A percentile compares a stretch with the other conserved stretches of the same genome.
These are phyloP conservation scores for Timema podura DNA, from an alignment of 2,888 invertebrate genomes.

Conservation along the genomic window DNA sequence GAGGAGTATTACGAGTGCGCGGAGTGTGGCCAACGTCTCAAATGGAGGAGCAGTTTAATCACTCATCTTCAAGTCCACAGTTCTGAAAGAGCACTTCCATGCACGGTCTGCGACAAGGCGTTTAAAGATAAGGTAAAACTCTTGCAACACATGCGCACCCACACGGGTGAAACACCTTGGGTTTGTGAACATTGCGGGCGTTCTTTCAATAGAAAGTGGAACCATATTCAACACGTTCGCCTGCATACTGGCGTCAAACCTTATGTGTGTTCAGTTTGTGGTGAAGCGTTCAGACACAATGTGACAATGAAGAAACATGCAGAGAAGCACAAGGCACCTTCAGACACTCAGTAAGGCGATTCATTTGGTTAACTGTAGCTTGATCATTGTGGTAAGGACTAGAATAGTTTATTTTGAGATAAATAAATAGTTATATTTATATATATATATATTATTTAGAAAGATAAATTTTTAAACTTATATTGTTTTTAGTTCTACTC, in stretches of 20 bases:
- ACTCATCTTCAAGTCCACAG: conserved; percentile 20
- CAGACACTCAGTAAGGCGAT: too few relatives aligned
- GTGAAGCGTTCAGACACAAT: conserved; percentile 22
- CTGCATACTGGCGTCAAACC: conserved; percentile 20
- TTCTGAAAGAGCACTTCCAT: conserved; percentile 14
- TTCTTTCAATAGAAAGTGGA: conserved; percentile 19
- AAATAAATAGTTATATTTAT: too few relatives aligned
- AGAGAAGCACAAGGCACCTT: neutral
- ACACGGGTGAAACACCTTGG: conserved; percentile 21
- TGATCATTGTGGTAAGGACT: too few relatives aligned
- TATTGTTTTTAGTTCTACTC: too few relatives aligned
- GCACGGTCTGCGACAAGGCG: conserved; percentile 19
- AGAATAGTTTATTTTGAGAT: too few relatives aligned
- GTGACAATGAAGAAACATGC: conserved; percentile 21
- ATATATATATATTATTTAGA: too few relatives aligned
- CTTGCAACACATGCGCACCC: conserved; percentile 18
- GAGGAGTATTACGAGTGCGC: conserved; percentile 18
- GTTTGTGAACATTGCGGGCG: conserved; percentile 16
- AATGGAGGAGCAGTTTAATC: conserved; percentile 9
- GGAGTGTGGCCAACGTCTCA: conserved; percentile 13
- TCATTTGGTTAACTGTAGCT: too few relatives aligned
- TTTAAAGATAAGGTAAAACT: conserved; percentile 22
- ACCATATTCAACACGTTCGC: conserved; percentile 21
- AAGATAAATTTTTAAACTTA: too few relatives aligned
- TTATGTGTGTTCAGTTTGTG: conserved; percentile 19